These are phyloP conservation scores for Aix galericulata DNA, from an alignment of 2,113 vertebrate species.

Conservation along the genomic window DNA sequence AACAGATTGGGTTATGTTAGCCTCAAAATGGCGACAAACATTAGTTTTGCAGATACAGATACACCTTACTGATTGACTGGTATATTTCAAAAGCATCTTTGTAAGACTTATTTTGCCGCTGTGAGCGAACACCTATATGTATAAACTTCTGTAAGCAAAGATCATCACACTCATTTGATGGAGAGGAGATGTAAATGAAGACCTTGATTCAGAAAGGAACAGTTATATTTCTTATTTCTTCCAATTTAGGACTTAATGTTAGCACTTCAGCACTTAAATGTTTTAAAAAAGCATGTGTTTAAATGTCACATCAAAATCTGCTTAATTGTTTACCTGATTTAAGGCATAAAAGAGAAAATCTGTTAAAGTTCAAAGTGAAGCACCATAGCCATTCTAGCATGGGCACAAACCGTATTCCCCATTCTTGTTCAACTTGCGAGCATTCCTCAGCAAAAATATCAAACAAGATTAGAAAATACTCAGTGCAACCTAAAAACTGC, in stretches of 20 bases:
- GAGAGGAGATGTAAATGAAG: not conserved
- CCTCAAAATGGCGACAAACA: not conserved
- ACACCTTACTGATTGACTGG: not conserved
- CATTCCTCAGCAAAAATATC: not conserved
- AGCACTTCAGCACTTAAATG: not conserved
- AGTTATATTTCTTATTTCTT: not conserved
- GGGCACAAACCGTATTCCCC: not conserved
- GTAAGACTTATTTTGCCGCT: not conserved
- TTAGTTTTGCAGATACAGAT: not conserved
- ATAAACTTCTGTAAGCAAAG: not conserved
- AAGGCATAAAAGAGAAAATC: not conserved
- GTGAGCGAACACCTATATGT: rapidly evolving
- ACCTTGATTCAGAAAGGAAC: not conserved
- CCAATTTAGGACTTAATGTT: not conserved
- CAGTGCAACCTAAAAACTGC: not conserved
- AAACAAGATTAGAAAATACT: not conserved
- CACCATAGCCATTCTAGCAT: not conserved
- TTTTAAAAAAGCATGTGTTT: not conserved
- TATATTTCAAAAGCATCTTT: not conserved
- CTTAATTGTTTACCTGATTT: not conserved
- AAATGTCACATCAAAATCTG: not conserved
- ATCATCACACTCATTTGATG: not conserved
- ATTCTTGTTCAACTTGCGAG: not conserved
- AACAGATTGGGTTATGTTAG: not conserved
- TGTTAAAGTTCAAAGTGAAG: not conserved